A percentile compares a stretch with the other conserved stretches of the same genome.
Evolutionary conservation across 30 jellyfish, hydroid and myxozoan species (phyloP).

Genomic region (Mastigias papua): DNA sequence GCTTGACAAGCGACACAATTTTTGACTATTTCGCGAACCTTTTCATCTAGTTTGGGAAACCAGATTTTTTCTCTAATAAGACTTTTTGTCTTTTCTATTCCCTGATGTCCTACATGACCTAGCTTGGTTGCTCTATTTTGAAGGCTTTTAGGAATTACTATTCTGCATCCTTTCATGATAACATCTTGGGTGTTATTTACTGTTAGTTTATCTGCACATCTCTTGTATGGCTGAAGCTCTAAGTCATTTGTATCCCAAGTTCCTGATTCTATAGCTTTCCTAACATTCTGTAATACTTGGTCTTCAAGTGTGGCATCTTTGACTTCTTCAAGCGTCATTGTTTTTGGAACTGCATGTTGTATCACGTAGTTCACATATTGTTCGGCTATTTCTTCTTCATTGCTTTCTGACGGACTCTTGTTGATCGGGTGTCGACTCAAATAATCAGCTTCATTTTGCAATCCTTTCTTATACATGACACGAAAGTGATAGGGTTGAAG

Average conservation of each 20-base stretch:
- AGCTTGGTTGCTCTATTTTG: constrained; percentile 44
- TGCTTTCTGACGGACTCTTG: constrained; percentile 48
- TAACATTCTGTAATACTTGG: constrained; percentile 22
- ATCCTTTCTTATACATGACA: constrained; percentile 46
- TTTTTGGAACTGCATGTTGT: constrained; percentile 33
- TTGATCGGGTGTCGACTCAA: constrained; percentile 50
- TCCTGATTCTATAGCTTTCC: constrained; percentile 29
- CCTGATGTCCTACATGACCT: constrained; percentile 75
- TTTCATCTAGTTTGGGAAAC: constrained; percentile 54
- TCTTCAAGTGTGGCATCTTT: constrained; percentile 57
- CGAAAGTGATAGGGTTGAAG: constrained; percentile 56
- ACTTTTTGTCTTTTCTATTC: constrained; percentile 57
- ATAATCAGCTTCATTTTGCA: constrained; percentile 57
- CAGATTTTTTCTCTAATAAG: constrained; percentile 30
- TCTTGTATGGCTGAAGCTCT: constrained; percentile 37
- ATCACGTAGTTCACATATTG: constrained; percentile 36
- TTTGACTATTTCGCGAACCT: constrained; percentile 19
- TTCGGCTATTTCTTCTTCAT: constrained; percentile 47
- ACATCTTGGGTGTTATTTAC: constrained; percentile 32
- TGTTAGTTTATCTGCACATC: constrained; percentile 51
- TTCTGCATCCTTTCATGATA: constrained; percentile 45
- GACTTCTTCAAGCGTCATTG: constrained; percentile 66
- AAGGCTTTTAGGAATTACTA: constrained; percentile 42
- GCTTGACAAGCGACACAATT: constrained; percentile 72
- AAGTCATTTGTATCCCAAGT: constrained; percentile 19